Percentiles rank a stretch among this genome's conserved stretches.
These are phyloP conservation scores for Noctua janthe DNA, from an alignment of 2,888 invertebrate genomes.

Conservation along the genomic window DNA sequence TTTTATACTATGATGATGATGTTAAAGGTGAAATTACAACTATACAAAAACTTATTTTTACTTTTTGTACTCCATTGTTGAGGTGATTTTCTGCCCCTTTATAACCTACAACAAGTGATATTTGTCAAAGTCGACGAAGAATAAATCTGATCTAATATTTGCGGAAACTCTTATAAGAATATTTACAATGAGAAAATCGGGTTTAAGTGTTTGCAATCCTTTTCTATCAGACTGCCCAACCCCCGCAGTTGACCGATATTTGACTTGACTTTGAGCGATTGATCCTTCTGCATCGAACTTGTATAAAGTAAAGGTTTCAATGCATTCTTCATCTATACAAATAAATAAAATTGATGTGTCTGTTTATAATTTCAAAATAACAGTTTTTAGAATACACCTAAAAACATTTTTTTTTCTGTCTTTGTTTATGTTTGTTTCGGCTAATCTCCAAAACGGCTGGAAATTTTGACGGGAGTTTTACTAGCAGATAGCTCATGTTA, in stretches of 20 bases:
- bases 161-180: conserved; percentile 7
- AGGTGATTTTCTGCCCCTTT: neutral
- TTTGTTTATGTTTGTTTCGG: no score
- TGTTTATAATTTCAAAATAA: no score
- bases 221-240: neutral
- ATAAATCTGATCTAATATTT: conserved; percentile 37
- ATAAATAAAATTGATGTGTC: no score
- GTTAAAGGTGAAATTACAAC: no score
- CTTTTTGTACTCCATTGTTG: neutral
- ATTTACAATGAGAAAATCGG: conserved; percentile 26
- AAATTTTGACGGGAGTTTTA: no score
- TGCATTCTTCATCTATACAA: neutral
- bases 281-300: neutral
- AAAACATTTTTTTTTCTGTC: no score
- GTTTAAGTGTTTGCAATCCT: conserved; percentile 16
- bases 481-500: no score
- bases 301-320: neutral
- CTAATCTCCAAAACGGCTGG: no score
- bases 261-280: conserved; percentile 6
- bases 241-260: neutral
- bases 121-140: neutral
- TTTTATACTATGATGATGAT: no score
- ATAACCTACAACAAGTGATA: neutral
- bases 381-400: no score
- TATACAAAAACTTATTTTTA: no score